Evolutionary conservation across 2,888 invertebrate genomes (phyloP), one percentile per base, ranked within the genome.

Genomic region (Phlogophora meticulosa): DNA sequence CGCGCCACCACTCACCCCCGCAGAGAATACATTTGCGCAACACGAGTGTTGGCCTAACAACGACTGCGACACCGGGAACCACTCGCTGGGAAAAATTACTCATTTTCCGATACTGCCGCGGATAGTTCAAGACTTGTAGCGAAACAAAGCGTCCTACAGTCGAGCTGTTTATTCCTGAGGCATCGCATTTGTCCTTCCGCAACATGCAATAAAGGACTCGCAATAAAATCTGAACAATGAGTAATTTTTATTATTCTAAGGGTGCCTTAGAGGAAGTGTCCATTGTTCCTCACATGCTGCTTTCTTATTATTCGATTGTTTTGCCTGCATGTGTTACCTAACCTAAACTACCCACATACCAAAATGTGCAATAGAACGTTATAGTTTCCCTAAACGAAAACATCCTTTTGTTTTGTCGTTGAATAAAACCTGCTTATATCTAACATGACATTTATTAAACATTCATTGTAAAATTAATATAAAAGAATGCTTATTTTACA

Each of bases 11-110:
- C 86, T 86, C 88, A 85, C 91, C 90, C 91, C 94, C 93, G 90
- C 89, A 85, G 93, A 94, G 95, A 94, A 94, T 94, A 95, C 95
- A 95, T 95, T 95, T 94, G 94, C 95, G 95, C 94, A 93, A 93
- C 93, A 93, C 92, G 92, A 92, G 94, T 90, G 93, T 90, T 93
- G 92, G 90, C 91, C 93, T 93, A 93, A 94, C 94, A 94, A 91
- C 93, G 91, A 91, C 90, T 93, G 93, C 93, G 93, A 94, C 93
- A 92, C 88, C 90, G 88, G 84, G 85, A 90, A 88, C 88, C 89
- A 88, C 88, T 91, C 89, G 87, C 88, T 90, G 88, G 87, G 88
- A 94, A 94, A 94, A 94, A 94, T 92, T 91, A 94, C 92, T 93
- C 90, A 92, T 93, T 93, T 94, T 88, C 88, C 88, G 81, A 91